Evolutionary conservation across 2,888 invertebrate species (phyloP).

Genomic region (Cephus runcator): DNA sequence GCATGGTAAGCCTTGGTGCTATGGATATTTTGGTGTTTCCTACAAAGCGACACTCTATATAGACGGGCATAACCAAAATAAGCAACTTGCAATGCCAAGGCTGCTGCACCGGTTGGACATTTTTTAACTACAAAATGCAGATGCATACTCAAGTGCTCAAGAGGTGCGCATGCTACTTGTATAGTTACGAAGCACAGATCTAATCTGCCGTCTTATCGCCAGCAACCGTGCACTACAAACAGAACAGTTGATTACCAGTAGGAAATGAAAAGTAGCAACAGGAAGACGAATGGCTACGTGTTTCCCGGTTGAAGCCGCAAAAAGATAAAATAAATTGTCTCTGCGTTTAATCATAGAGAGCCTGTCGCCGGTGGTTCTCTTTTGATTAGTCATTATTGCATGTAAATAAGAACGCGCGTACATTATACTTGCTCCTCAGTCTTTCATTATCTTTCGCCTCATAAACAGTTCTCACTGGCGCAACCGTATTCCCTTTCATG

Average conservation of each 20-base stretch:
- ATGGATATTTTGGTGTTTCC: background rate
- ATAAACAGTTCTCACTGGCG: background rate
- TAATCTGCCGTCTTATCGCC: background rate
- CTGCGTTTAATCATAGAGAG: background rate
- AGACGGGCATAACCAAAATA: background rate
- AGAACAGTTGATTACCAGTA: background rate
- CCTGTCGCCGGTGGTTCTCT: background rate
- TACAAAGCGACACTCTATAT: background rate
- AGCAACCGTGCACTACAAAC: background rate
- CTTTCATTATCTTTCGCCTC: background rate
- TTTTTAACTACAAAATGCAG: background rate
- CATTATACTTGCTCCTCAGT: background rate
- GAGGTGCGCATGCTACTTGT: background rate
- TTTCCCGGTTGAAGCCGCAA: background rate
- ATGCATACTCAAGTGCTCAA: background rate
- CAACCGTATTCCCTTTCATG: background rate
- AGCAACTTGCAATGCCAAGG: background rate
- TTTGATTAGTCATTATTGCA: background rate
- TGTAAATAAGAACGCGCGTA: background rate
- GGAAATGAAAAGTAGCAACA: background rate
- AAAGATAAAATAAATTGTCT: background rate
- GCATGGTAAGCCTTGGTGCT: background rate
- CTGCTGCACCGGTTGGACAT: background rate
- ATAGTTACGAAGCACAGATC: background rate
- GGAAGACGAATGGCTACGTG: background rate